Base-by-base conservation (phyloP, 2,797 vertebrate species). In the Rousettus madagascariensis region DNA sequence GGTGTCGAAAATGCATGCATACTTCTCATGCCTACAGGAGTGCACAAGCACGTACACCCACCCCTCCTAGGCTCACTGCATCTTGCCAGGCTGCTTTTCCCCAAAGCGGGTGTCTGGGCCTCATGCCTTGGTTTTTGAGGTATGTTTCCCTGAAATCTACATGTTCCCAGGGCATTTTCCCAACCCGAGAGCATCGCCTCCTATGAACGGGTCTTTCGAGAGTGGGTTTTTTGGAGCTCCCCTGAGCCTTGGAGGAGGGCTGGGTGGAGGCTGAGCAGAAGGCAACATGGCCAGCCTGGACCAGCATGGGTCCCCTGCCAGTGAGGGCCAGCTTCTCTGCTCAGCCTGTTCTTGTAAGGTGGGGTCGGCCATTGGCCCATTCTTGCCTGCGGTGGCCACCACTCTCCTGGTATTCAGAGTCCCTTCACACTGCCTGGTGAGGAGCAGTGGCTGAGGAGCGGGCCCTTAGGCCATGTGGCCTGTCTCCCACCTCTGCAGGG, bases 401-500 rank as follows among this genome's bases (percentile, higher is more conserved):
- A n/a, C 71, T 55, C 19, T 66, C 59, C 69, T 17, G 53, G 68
- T 28, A 68, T 17, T 68, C 55, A 16, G 20, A 65, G 57, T 36
- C 20, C 30, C 55, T 59, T 9, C 33, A 57, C 20, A 3, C 9
- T 2, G 46, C 49, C 11, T 5, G 12, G 43, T 0, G 24, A 59
- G 83, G 69, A 51, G n/a, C 61, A 0, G 1, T 12, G 59, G 41
- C 84, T 24, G 38, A 86, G 65, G 33, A 26, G n/a, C 8, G 1
- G 16, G 24, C 2, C 59, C 79, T 91, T 43, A 93, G 57, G 38
- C 63, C 20, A 0, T 3, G 10, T 30, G 78, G 38, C 43, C 43
- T 72, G 69, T 79, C 74, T 94, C 68, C 78, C 26, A 72, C 0
- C 61, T 66, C 74, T 3, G 1, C 98, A 99, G 99, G 99, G 99